Base-by-base conservation (phyloP, 2,888 invertebrate genomes). In the Malthinus seriepunctatus region DNA sequence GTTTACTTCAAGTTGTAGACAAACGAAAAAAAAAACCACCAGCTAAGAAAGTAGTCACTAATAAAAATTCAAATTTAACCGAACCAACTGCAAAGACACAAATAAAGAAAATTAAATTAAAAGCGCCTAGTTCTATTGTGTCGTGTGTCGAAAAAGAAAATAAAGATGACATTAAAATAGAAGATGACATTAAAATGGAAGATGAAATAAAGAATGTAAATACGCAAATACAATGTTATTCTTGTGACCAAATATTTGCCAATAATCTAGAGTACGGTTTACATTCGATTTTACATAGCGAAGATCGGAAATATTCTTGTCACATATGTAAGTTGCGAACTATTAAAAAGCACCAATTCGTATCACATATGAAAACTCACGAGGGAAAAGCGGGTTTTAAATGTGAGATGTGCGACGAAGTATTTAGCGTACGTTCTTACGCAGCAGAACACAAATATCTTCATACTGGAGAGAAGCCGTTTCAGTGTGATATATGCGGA, bases 361-460 rank as follows among this genome's bases (percentile, higher is more conserved):
- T 70, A 6, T 73, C 73, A 53, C 76, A 76, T 54, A 72, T 74
- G 32, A 70, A 71, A 55, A 72, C 72, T 49, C 77, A 77, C 53
- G 75, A 74, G 23, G 72, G 75, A 1, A 76, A 77, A 51, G 76
- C 81, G 63, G 80, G 81, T 39, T 83, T 82, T 69, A 81, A 81
- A 63, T 83, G 83, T 69, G 81, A 82, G 62, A 79, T 81, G 8
- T 83, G 83, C 66, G 79, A 80, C 58, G 82, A 82, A 58, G 80
- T 80, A 15, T 82, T 82, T 56, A 81, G 81, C 63, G 73, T 74
- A 52, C 75, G 75, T 9, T 79, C 80, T 3, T 75, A 81, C 0
- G 84, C 84, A 57, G 74, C 33, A 2, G 83, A 83, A 61, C 84
- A 84, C 71, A 80, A 80, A 67, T 84, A 84, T 68, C 81, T 82